Conservation (phyloP, 2,888 invertebrate species). For the Nemotelus pantherinus region DNA sequence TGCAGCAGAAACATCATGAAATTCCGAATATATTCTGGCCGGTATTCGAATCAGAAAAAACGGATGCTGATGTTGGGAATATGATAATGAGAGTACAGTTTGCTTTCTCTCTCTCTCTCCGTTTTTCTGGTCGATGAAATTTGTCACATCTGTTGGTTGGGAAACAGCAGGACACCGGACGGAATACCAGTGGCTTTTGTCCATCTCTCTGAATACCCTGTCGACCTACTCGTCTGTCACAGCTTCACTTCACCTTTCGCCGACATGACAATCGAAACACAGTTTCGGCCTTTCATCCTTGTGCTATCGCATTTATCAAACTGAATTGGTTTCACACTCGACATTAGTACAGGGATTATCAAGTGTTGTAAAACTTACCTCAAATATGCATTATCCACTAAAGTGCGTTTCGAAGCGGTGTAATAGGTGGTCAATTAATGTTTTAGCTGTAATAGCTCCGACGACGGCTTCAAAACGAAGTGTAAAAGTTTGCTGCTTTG, state of each 20-base stretch:
- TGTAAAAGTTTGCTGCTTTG: no score
- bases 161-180: background rate
- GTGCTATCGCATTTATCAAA: background rate
- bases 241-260: no score
- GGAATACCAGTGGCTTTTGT: no score
- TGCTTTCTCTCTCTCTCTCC: background rate
- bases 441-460: background rate
- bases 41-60: background rate
- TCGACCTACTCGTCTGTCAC: no score
- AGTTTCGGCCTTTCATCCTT: background rate
- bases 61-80: background rate
- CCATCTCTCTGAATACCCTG: no score
- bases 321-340: background rate
- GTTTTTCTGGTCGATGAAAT: background rate
- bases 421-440: constrained; percentile 10
- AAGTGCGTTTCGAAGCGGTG: background rate
- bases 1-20: background rate
- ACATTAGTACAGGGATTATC: background rate
- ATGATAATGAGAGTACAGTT: background rate
- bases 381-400: background rate
- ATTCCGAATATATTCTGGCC: background rate
- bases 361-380: background rate
- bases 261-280: no score
- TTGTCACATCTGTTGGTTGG: background rate
- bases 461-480: background rate